These are phyloP conservation scores for Bos javanicus DNA, from an alignment of 2,113 vertebrate genomes.

Conservation along the genomic window DNA sequence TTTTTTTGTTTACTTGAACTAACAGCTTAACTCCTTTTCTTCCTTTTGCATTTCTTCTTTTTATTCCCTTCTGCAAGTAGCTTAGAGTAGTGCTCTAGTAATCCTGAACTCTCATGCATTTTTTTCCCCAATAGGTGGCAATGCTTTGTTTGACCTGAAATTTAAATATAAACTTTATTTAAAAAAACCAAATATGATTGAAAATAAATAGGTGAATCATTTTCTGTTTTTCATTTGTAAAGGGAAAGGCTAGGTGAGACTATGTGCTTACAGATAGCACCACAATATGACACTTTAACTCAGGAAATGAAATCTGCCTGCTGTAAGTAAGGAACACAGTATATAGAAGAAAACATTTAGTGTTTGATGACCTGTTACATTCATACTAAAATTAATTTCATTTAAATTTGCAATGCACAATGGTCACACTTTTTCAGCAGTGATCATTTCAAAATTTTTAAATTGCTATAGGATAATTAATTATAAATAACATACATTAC, in stretches of 20 bases:
- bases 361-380: conserved; percentile 33
- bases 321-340: neutral
- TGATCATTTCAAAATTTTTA: conserved; percentile 70
- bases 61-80: neutral
- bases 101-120: neutral
- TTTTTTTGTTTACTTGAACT: neutral
- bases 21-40: neutral
- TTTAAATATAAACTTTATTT: neutral
- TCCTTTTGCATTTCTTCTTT: neutral
- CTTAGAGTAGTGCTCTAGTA: neutral
- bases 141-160: conserved; percentile 2
- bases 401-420: conserved; percentile 40
- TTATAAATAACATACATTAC: conserved; percentile 43
- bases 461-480: conserved; percentile 31
- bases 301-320: conserved; percentile 59
- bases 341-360: conserved; percentile 39
- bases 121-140: neutral
- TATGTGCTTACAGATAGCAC: neutral
- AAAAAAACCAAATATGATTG: neutral
- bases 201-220: neutral
- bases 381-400: conserved; percentile 51
- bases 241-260: neutral
- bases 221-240: neutral
- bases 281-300: neutral
- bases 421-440: conserved; percentile 52